These are phyloP conservation scores for Drosophila bocki DNA, from an alignment of 1,140 invertebrate species.

Conservation along the genomic window DNA sequence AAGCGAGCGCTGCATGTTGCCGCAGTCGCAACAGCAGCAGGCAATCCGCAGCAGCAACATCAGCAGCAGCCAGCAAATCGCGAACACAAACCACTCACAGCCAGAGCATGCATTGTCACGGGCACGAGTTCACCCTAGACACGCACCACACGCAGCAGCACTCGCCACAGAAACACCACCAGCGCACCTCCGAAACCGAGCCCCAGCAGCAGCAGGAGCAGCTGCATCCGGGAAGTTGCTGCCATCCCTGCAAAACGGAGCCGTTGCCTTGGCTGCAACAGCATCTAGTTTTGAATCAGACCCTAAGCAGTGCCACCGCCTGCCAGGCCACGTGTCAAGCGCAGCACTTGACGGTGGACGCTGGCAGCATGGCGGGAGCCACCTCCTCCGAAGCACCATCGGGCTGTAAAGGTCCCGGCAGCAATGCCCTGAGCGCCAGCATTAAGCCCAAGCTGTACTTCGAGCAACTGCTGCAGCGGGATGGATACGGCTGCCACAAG, in stretches of 20 bases:
- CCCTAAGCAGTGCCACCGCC: slow-evolving; percentile 59
- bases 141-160: slow-evolving; percentile 54
- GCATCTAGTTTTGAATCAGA: slow-evolving; percentile 83
- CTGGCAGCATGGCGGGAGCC: slow-evolving; percentile 57
- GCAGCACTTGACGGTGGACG: slow-evolving; percentile 74
- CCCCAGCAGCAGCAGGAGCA: slow-evolving; percentile 25
- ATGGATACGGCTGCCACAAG: slow-evolving; percentile 65
- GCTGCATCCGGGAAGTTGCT: slow-evolving; percentile 47
- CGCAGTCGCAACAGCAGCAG: slow-evolving; percentile 32
- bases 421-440: slow-evolving; percentile 65
- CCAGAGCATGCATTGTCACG: slow-evolving; percentile 66
- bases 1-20: slow-evolving; percentile 41
- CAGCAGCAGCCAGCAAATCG: slow-evolving; percentile 33
- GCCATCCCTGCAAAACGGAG: slow-evolving; percentile 69
- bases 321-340: slow-evolving; percentile 74
- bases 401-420: slow-evolving; percentile 55
- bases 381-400: slow-evolving; percentile 15
- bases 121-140: slow-evolving; percentile 63
- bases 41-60: slow-evolving; percentile 19
- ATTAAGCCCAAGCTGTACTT: slow-evolving; percentile 71
- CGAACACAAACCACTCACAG: slow-evolving; percentile 70
- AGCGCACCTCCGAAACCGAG: slow-evolving; percentile 36
- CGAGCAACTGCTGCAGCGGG: slow-evolving; percentile 68
- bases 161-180: slow-evolving; percentile 25
- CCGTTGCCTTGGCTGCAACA: slow-evolving; percentile 84